Evolutionary conservation across 2,797 vertebrate genomes (phyloP), one percentile per base, ranked within the genome.

Genomic region (Hypotaenidia okinawae): DNA sequence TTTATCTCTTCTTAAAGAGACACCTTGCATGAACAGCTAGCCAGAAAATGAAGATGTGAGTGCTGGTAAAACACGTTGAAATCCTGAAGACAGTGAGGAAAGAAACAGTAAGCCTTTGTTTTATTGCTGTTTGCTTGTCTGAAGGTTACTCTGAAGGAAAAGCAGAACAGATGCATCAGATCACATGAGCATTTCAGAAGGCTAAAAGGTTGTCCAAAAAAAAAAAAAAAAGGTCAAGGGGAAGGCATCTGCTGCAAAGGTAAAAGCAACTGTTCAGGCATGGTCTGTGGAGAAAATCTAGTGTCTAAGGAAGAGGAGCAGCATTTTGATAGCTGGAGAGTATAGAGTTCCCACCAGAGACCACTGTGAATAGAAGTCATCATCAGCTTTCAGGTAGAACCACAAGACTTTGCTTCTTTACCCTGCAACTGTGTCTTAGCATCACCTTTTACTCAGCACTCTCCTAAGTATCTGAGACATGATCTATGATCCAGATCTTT

Each of bases 91-190:
- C 11, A 62, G 10, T 9, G 3, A 41, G 24, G 41, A 69, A 91
- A 84, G 33, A 79, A 67, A 81, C 43, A 58, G 25, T 13, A 75
- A 62, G 4, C 4, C 18, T 85, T 28, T 63, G 45, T 6, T 49
- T 73, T 59, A 37, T 16, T 25, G 3, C 32, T 17, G 2, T 57
- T 79, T 82, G 16, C 32, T 64, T 35, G 21, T 57, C 30, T 41
- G 59, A 75, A 89, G 23, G 15, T 79, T 84, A 51, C 55, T 76
- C 24, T 80, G 62, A 66, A 87, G 25, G 35, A 92, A 57, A 87
- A 76, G 24, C 28, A 70, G 62, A 93, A 47, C 14, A 63, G 17
- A 25, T 76, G 8, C 82, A 57, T 47, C 45, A 58, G 55, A 73
- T 84, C 25, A 52, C 30, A 35, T 28, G 7, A 43, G 23, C 55